Evolutionary conservation across 2,888 invertebrate genomes (phyloP), one percentile per base, ranked within the genome.

Genomic region (Peribatodes rhomboidaria): DNA sequence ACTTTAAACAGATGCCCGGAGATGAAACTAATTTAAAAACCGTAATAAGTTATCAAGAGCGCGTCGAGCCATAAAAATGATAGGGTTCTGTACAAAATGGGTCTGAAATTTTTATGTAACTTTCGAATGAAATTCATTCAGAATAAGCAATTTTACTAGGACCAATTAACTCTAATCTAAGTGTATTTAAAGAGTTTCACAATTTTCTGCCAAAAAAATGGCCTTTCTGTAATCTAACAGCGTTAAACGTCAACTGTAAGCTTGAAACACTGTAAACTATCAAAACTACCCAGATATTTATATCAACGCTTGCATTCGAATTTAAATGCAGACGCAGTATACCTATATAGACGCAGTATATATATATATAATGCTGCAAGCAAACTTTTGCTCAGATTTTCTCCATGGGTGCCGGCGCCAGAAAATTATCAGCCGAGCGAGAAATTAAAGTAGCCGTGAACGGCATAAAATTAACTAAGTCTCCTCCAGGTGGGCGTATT

Each of bases 381-480:
- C 67, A 75, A 85, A 87, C 80, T 86, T 84, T 58, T 75, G 74
- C 76, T 72, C 79, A 84, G 87, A 88, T 89, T 87, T 87, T 84
- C 85, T 87, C 77, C 82, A 82, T 83, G 83, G 83, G 77, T 81
- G 83, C 84, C 74, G 80, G 81, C 80, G 86, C 87, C 85, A 88
- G 88, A 84, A 86, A 89, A 90, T 90, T 90, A 90, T 90, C 87
- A 87, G 77, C 84, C 82, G 75, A 85, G 87, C 88, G 85, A 84
- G 86, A 87, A 89, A 90, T 91, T 90, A 87, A 92, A 90, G 88
- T 88, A 86, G 82, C 87, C 89, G 89, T 90, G 89, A 90, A 88
- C 83, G 81, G 89, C 87, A 89, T 90, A 87, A 89, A 88, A 91
- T 90, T 92, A 90, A 89, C 86, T 86, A 86, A 90, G 87, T 82